A percentile compares a stretch with the other conserved stretches of the same genome.
phyloP scores from a whole-genome alignment of 1,140 invertebrate genomes.

The Hesperophylax magnus region DNA sequence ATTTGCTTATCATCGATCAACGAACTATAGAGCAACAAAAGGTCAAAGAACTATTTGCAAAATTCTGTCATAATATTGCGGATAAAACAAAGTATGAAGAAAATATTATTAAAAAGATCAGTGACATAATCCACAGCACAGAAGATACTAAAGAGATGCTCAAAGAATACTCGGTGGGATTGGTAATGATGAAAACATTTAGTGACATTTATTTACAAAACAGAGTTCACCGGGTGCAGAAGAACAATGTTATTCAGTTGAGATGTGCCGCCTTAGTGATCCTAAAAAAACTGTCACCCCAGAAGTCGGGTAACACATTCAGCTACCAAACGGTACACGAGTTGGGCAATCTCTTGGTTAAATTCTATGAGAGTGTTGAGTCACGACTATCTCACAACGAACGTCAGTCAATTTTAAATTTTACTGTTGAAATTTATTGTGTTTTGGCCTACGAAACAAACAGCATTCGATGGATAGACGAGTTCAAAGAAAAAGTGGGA shows the following conservation, averaged over 20 bases:
- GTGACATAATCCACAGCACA: not conserved
- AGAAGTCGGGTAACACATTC: not conserved
- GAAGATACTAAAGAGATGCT: not conserved
- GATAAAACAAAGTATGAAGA: slow-evolving; percentile 1
- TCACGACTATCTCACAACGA: not conserved
- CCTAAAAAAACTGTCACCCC: not conserved
- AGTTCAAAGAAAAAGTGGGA: not conserved
- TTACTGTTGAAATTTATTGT: not conserved
- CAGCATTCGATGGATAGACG: slow-evolving; percentile 5
- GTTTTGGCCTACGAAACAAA: not conserved
- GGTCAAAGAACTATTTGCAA: not conserved
- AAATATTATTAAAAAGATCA: not conserved
- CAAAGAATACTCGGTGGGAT: not conserved
- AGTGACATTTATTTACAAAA: not conserved
- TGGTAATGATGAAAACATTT: not conserved
- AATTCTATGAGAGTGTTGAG: not conserved
- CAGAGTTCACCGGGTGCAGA: not conserved
- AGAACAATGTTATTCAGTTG: not conserved
- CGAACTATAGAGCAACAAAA: not conserved
- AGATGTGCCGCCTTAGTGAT: not conserved
- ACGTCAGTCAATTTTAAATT: no score
- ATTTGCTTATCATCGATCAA: not conserved
- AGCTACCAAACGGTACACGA: not conserved
- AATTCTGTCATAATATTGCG: not conserved
- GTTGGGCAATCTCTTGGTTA: not conserved